Base-by-base conservation (phyloP, 2,797 vertebrate species). In the Carcharodon carcharias region DNA sequence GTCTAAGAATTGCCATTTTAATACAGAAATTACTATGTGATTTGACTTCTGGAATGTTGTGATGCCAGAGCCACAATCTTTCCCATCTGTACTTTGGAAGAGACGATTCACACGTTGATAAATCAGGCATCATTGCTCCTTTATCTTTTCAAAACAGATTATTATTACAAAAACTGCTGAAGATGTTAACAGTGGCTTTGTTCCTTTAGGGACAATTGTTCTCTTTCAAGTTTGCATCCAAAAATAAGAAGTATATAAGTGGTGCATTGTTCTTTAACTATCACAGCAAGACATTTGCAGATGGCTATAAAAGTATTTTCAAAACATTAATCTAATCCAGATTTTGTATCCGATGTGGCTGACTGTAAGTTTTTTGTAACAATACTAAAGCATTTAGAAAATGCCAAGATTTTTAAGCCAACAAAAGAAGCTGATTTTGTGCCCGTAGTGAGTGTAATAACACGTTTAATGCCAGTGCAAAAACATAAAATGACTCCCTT, bases 251-350 rank as follows among this genome's bases (percentile, higher is more conserved):
- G 18, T 63, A 92, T 92, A n/a, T 61, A 61, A 63, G 35, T 92
- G 58, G 56, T n/a, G 31, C 16, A 63, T 61, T 63, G 31, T 92
- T 61, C 58, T 92, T 16, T 63, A 63, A 35, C 31, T 1, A 67
- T 93, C 26, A 28, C n/a, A 65, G 91, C 61, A 93, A 93, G 91
- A 92, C 58, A 92, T 92, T 63, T 92, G 56, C 58, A 40, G 89
- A 93, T 65, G n/a, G n/a, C 18, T 45, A 45, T 91, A 35, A 65
- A 93, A 45, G 61, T 67, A 93, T 93, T 93, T 93, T 67, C 40
- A 45, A 93, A 93, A 93, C 21, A 45, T 65, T 93, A 93, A 67
- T 65, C 14, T 40, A 45, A 67, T 18, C 61, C 91, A 93, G 31
- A 61, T 93, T 93, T 40, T 65, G 18, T 3, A 67, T 65, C 0